Base-by-base conservation (phyloP, 1,140 invertebrate species). In the Eubasilissa regina region DNA sequence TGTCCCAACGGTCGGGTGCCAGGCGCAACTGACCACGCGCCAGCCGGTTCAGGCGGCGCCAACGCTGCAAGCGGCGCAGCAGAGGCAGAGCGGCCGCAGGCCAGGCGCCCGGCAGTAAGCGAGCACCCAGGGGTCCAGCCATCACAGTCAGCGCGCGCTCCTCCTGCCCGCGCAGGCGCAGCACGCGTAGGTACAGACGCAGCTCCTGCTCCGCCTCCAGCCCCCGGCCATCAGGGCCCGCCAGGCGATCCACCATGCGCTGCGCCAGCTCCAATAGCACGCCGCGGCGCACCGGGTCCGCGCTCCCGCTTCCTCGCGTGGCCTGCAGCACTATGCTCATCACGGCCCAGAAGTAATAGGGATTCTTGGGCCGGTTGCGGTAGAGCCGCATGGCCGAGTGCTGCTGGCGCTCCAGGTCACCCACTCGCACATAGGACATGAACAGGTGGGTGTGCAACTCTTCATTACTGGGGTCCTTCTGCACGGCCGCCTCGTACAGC, bases 321-420 rank as follows among this genome's bases (percentile, higher is more conserved):
- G 85, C 86, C 91, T 98, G 97, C 91, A 99, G 94, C 15, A 98
- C 94, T 85, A 97, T 93, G 86, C 97, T 98, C 94, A 98, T 98
- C 13, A 99, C 94, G 76, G 95, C 95, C 98, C 98, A 99, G 87
- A 98, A 98, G 86, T 98, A 98, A 87, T 99, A 99, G 0, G 97
- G 97, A 87, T 97, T 98, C 87, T 98, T 99, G 35, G 95, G 94
- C 85, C 94, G 94, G 43, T 96, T 88, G 89, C 97, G 98, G 85
- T 97, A 98, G 4, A 99, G 90, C 19, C 92, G 91, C 90, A 98
- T 92, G 0, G 98, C 98, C 9, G 94, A 94, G 78, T 94, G 91
- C 84, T 99, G 96, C 85, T 99, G 98, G 35, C 96, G 94, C 85
- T 96, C 96, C 84, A 96, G 97, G 87, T 99, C 94, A 9, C 93